phyloP scores from a whole-genome alignment of 1,140 invertebrate genomes.

The Aphidius ervi region DNA sequence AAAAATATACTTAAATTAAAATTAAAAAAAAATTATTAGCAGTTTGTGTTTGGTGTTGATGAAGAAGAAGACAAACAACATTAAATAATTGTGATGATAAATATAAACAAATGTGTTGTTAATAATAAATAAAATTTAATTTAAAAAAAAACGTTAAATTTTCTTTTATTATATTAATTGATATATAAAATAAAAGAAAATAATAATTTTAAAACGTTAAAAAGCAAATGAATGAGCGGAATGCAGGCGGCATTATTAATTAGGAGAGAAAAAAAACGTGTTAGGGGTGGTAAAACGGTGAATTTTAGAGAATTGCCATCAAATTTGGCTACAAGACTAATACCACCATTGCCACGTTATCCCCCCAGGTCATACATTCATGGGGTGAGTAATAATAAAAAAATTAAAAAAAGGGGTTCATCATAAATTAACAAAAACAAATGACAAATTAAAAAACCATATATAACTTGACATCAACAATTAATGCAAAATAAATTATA shows the following conservation, averaged over 20 bases:
- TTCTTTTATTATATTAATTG: neutral
- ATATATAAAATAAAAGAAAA: neutral
- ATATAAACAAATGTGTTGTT: neutral
- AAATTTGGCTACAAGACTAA: constrained; percentile 79
- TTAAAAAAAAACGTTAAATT: too few species aligned
- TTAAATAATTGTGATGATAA: constrained; percentile 4
- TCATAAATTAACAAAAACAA: neutral
- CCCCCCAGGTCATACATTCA: constrained; percentile 73
- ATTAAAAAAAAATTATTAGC: neutral
- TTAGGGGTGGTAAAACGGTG: constrained; percentile 69
- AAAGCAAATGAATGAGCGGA: constrained; percentile 55
- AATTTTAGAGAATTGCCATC: constrained; percentile 74
- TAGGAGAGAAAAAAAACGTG: constrained; percentile 78
- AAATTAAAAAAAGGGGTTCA: neutral
- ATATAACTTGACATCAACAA: neutral
- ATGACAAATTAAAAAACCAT: too few species aligned
- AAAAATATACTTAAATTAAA: neutral
- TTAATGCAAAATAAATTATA: neutral
- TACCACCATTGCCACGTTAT: constrained; percentile 78
- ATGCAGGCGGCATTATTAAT: constrained; percentile 88
- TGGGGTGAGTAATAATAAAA: constrained; percentile 45
- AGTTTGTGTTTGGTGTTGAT: constrained; percentile 10
- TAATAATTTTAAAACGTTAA: constrained; percentile 33
- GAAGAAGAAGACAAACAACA: constrained; percentile 3
- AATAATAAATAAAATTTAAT: too few species aligned